Percentiles rank a stretch among this genome's conserved stretches.
These are phyloP conservation scores for Atrichornis clamosus DNA, from an alignment of 2,113 vertebrate genomes.

Conservation along the genomic window DNA sequence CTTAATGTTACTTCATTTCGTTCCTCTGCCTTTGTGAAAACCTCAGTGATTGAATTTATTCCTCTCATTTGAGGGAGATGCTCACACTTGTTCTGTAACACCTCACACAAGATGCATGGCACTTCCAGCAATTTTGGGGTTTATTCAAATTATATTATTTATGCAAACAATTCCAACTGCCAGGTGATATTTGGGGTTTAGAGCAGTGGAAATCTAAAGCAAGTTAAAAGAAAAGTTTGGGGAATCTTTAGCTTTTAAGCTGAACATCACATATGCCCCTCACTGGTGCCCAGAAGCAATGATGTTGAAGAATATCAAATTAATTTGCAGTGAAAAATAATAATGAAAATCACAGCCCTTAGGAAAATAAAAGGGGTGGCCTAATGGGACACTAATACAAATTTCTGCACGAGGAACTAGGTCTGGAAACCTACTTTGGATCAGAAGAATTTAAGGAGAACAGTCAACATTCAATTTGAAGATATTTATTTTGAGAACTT, in stretches of 20 bases:
- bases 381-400: neutral
- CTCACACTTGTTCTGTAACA: neutral
- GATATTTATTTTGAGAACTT: conserved; percentile 77
- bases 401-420: neutral
- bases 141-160: neutral
- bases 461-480: conserved; percentile 12
- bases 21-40: neutral
- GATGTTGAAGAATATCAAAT: neutral
- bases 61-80: neutral
- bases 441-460: neutral
- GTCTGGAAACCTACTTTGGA: neutral
- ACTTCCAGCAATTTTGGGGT: neutral
- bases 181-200: neutral
- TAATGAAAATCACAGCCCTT: neutral
- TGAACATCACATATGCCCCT: neutral
- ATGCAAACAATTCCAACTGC: neutral
- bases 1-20: neutral
- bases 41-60: no score
- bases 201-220: neutral
- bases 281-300: neutral
- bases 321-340: neutral
- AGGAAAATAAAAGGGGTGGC: neutral
- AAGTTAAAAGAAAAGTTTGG: neutral
- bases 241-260: neutral
- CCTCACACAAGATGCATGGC: fast-evolving